Conservation (phyloP, 2,888 invertebrate genomes). For the Pseudococcus longispinus region DNA sequence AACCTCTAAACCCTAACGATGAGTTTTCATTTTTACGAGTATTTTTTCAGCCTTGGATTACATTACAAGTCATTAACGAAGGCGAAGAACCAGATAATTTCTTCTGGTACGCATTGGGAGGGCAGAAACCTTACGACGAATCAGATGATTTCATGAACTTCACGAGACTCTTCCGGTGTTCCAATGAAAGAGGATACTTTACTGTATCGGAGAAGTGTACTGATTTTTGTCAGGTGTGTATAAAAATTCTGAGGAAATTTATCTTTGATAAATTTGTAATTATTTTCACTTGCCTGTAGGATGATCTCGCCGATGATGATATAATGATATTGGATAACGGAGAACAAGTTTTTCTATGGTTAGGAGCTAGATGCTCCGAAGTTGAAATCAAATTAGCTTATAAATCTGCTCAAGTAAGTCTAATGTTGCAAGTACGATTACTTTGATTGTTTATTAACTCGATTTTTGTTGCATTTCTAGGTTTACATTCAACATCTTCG, state of each 20-base stretch:
- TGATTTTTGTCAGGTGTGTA: slow-evolving; percentile 88
- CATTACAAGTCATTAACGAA: slow-evolving; percentile 81
- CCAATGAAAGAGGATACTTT: slow-evolving; percentile 99
- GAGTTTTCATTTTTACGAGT: neutral
- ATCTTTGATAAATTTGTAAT: neutral
- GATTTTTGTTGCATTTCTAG: slow-evolving; percentile 65
- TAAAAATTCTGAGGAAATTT: neutral
- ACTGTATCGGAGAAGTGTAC: slow-evolving; percentile 98
- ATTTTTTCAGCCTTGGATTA: slow-evolving; percentile 65
- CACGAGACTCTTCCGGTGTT: slow-evolving; percentile 94
- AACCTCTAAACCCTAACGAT: neutral
- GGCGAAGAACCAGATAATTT: slow-evolving; percentile 98
- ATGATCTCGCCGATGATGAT: slow-evolving; percentile 98
- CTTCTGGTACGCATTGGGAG: slow-evolving; percentile 96
- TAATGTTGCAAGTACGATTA: neutral
- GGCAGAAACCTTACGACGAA: slow-evolving; percentile 85
- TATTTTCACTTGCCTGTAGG: slow-evolving; percentile 67
- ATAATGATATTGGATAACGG: slow-evolving; percentile 99
- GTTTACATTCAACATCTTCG: slow-evolving; percentile 98
- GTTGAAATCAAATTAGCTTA: slow-evolving; percentile 98
- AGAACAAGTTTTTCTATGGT: slow-evolving; percentile 96
- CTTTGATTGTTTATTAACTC: neutral
- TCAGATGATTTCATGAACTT: slow-evolving; percentile 91
- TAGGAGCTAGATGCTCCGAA: slow-evolving; percentile 95
- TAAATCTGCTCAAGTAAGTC: slow-evolving; percentile 91